phyloP scores from a whole-genome alignment of 2,113 vertebrate genomes.

The Euleptes europaea region DNA sequence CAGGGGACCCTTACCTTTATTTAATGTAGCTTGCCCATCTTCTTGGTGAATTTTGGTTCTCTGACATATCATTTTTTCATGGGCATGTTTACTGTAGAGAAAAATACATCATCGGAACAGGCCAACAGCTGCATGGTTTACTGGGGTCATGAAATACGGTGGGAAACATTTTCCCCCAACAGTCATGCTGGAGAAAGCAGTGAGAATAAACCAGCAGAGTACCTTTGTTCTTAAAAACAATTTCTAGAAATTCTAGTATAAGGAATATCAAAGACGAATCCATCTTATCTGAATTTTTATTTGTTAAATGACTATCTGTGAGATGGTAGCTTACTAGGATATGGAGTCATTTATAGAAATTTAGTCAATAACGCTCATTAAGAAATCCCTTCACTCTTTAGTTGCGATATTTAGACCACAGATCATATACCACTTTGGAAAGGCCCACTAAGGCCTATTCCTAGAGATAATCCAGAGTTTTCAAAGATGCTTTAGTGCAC shows the following conservation, averaged over 20 bases:
- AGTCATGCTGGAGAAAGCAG: background rate
- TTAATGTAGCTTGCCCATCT: too few species aligned
- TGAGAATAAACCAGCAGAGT: too few species aligned
- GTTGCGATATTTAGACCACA: conserved; percentile 60
- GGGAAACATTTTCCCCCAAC: background rate
- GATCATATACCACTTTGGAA: conserved; percentile 42
- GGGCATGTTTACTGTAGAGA: background rate
- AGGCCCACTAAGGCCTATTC: conserved; percentile 46
- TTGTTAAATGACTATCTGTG: background rate
- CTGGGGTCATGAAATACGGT: background rate
- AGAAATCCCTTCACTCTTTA: conserved; percentile 45
- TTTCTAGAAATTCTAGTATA: background rate
- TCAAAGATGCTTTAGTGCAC: conserved; percentile 57
- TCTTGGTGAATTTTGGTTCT: too few species aligned
- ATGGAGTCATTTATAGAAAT: background rate
- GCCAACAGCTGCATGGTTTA: background rate
- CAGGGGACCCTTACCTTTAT: too few species aligned
- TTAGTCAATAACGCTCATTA: conserved; percentile 43
- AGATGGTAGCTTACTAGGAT: background rate
- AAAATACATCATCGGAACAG: background rate
- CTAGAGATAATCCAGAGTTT: conserved; percentile 41
- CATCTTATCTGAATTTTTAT: fast-evolving
- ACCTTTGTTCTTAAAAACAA: background rate
- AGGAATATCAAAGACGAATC: conserved; percentile 15
- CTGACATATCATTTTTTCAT: background rate